These are phyloP conservation scores for Oncorhynchus keta DNA, from an alignment of 2,113 vertebrate genomes.

Conservation along the genomic window DNA sequence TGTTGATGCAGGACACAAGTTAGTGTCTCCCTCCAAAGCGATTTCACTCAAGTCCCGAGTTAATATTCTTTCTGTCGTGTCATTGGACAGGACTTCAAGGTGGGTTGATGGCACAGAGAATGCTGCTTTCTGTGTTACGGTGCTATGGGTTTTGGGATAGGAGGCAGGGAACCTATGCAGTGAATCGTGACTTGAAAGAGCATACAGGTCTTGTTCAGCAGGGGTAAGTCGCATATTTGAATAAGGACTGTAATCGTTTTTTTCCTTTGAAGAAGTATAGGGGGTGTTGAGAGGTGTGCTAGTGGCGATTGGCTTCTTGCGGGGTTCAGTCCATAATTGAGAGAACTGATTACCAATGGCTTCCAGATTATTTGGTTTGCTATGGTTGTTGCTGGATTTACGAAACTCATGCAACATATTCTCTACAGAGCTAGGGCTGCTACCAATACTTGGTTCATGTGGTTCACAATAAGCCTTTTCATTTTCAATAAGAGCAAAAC, in stretches of 20 bases:
- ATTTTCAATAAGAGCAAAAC: too few species aligned
- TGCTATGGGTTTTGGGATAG: slow-evolving; percentile 25
- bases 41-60: background rate
- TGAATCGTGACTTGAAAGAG: slow-evolving; percentile 5
- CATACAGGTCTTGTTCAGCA: slow-evolving; percentile 10
- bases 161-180: background rate
- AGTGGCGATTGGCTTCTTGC: background rate
- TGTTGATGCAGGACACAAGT: background rate
- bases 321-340: slow-evolving; percentile 7
- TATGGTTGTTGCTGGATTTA: background rate
- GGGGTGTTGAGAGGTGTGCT: background rate
- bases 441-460: too few species aligned
- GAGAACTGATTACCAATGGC: background rate
- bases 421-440: too few species aligned
- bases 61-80: slow-evolving; percentile 12
- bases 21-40: background rate
- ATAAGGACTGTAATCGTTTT: background rate
- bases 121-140: slow-evolving; percentile 6
- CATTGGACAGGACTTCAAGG: slow-evolving; percentile 14
- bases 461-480: too few species aligned
- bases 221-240: background rate
- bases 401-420: too few species aligned
- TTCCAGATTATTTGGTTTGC: slow-evolving; percentile 5
- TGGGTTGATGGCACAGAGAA: slow-evolving; percentile 2
- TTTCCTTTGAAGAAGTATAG: slow-evolving; percentile 11